Evolutionary conservation across 2,888 invertebrate genomes (phyloP).

Genomic region (Hydroisotoma schaefferi): DNA sequence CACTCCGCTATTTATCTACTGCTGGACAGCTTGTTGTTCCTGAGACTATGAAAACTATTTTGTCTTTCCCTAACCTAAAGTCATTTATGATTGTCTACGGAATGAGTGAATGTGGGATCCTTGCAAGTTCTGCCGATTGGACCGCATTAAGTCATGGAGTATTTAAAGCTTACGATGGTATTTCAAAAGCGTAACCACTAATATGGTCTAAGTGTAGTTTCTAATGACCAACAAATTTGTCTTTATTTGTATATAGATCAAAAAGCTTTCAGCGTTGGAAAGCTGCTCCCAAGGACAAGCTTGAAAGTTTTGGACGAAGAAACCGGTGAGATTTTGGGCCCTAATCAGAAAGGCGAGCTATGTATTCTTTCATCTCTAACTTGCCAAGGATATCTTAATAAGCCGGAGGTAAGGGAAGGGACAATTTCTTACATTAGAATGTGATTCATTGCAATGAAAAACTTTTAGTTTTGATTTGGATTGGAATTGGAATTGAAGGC

Average conservation of each 20-base stretch:
- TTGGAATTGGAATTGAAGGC: background rate
- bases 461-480: background rate
- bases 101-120: conserved; percentile 39
- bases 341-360: conserved; percentile 54
- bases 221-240: background rate
- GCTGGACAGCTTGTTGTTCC: conserved; percentile 38
- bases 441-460: too few species aligned
- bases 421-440: too few species aligned
- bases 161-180: conserved; percentile 13
- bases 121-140: conserved; percentile 30
- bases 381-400: conserved; percentile 31
- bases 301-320: conserved; percentile 50
- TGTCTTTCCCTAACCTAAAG: conserved; percentile 23
- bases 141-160: conserved; percentile 7
- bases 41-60: conserved; percentile 18
- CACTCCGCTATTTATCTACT: conserved; percentile 20
- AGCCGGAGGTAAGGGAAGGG: conserved; percentile 25
- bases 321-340: conserved; percentile 49
- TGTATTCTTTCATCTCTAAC: conserved; percentile 49
- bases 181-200: too few species aligned
- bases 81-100: conserved; percentile 35
- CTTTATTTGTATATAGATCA: background rate
- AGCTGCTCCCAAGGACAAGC: conserved; percentile 42
- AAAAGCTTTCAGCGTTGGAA: conserved; percentile 32
- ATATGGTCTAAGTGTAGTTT: too few species aligned